Evolutionary conservation across 2,113 vertebrate species (phyloP).

Genomic region (Actinemys pallida): DNA sequence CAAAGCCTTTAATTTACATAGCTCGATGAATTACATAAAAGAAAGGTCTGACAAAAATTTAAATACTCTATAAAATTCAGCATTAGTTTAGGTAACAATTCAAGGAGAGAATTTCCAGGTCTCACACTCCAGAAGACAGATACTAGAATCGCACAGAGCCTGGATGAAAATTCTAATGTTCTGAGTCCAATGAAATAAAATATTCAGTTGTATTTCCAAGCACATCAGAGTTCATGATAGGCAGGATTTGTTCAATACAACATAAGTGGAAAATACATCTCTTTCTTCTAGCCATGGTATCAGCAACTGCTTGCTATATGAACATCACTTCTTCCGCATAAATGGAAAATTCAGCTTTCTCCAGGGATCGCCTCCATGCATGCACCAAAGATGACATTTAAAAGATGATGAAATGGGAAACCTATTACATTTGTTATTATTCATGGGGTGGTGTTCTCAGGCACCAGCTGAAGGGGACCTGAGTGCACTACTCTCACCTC

Average conservation of each 20-base stretch:
- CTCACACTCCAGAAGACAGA: background rate
- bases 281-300: background rate
- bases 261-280: too few species aligned
- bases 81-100: background rate
- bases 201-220: background rate
- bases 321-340: background rate
- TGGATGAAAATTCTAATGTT: background rate
- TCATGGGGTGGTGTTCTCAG: background rate
- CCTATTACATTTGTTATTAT: background rate
- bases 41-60: background rate
- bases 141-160: background rate
- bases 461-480: background rate
- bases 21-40: background rate
- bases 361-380: background rate
- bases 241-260: background rate
- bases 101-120: background rate
- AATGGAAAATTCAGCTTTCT: background rate
- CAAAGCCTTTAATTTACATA: background rate
- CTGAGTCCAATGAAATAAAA: background rate
- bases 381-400: background rate
- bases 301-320: background rate
- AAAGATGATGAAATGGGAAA: background rate
- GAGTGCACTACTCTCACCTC: background rate
- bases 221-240: background rate
- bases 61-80: background rate